Conservation (phyloP, 2,797 vertebrate species). For the Artibeus jamaicensis region DNA sequence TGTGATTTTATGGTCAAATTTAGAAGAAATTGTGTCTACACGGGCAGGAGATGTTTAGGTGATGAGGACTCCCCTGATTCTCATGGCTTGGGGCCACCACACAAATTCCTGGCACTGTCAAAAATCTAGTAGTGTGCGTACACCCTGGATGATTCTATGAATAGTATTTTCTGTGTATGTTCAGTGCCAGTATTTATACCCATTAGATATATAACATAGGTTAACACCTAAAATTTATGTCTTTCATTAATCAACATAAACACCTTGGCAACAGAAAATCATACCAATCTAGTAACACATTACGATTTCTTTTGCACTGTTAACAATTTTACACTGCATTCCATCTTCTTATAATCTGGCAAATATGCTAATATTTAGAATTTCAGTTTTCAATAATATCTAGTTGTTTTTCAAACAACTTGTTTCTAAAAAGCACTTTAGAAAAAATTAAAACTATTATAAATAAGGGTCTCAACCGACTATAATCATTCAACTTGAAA, state of each 20-base stretch:
- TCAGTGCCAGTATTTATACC: conserved; percentile 24
- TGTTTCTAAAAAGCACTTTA: conserved; percentile 59
- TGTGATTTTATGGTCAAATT: neutral
- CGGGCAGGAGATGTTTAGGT: neutral
- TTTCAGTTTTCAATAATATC: conserved; percentile 44
- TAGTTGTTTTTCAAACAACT: conserved; percentile 50
- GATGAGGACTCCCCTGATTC: conserved; percentile 32
- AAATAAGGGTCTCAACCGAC: conserved; percentile 50
- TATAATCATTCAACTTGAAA: conserved; percentile 60
- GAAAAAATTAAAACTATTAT: conserved; percentile 63
- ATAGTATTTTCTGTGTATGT: neutral
- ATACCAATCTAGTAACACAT: conserved; percentile 1
- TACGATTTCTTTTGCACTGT: conserved; percentile 42
- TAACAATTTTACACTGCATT: conserved; percentile 44
- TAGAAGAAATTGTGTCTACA: conserved; percentile 8
- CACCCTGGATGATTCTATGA: neutral
- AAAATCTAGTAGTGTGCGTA: neutral
- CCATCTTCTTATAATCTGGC: conserved; percentile 37
- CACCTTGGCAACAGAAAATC: conserved; percentile 24
- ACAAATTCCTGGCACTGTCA: neutral
- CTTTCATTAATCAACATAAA: conserved; percentile 25
- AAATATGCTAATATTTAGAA: conserved; percentile 38
- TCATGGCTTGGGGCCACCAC: conserved; percentile 17
- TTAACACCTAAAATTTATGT: conserved; percentile 53
- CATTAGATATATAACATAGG: neutral